Conservation (phyloP, 2,888 invertebrate genomes). For the Syritta pipiens region DNA sequence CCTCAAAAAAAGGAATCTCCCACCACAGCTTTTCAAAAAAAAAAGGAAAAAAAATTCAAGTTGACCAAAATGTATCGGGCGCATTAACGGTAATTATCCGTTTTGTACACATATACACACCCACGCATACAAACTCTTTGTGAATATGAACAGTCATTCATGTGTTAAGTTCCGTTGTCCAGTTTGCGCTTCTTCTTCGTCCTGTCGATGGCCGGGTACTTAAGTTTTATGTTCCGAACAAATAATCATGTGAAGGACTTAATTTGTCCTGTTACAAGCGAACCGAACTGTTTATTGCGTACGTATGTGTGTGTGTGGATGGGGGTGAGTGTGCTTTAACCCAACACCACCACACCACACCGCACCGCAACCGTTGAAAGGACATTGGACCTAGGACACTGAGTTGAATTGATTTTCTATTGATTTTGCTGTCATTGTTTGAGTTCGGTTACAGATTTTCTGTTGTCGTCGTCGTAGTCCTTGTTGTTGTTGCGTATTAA, state of each 20-base stretch:
- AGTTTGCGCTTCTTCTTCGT: background rate
- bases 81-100: constrained; percentile 62
- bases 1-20: too few relatives aligned
- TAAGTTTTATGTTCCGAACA: constrained; percentile 59
- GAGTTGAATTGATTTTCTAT: constrained; percentile 58
- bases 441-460: constrained; percentile 51
- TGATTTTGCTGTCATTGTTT: constrained; percentile 59
- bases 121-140: constrained; percentile 19
- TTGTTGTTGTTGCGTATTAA: constrained; percentile 42
- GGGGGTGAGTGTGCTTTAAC: constrained; percentile 32
- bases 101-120: constrained; percentile 47
- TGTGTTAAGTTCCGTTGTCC: constrained; percentile 15
- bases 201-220: constrained; percentile 26
- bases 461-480: too few relatives aligned
- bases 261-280: constrained; percentile 52
- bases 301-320: too few relatives aligned
- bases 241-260: constrained; percentile 66
- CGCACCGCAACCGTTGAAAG: background rate
- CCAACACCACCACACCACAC: background rate
- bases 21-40: too few relatives aligned
- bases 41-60: background rate
- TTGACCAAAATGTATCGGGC: constrained; percentile 51
- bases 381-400: constrained; percentile 60
- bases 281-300: too few relatives aligned
- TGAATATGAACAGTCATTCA: constrained; percentile 6